Evolutionary conservation across 2,888 invertebrate genomes (phyloP), one percentile per base, ranked within the genome.

Genomic region (Drosophila algonquin): DNA sequence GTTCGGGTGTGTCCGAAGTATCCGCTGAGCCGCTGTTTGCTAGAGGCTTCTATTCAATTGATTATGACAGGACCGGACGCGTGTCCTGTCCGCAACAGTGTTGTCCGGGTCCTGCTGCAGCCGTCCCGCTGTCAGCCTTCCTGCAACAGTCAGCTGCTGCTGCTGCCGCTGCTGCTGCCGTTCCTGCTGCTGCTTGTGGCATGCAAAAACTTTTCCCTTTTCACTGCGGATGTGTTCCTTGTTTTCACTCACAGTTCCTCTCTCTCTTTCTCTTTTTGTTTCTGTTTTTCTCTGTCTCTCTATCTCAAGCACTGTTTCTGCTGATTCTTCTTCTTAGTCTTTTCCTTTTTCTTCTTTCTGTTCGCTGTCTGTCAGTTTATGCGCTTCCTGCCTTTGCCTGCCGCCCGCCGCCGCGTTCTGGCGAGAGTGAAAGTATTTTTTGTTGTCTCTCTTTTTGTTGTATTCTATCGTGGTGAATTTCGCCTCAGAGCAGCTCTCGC

Each of bases 381-480:
- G 81, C 87, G 81, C 79, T 83, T 85, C 79, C 89, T 88, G 89
- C 77, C 75, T 78, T 67, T 80, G 76, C 57, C 63, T 63, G 76
- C 86, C 80, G 73, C 57, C 63, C 58, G 76, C 86, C 80, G 88
- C 83, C 88, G 80, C 88, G 88, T 87, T 82, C 80, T 85, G 82
- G 75, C 83, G 88, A 83, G 83, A 83, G 83, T 83, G 83, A 83
- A 83, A 83, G 83, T 83, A 64, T 73, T 79, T 63, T 61, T 50
- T 32, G 47, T 46, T 21, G 21, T 59, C 54, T 50, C 12, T 32
- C 57, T 35, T 62, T 61, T 72, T 57, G 73, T 57, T 72, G 55
- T 62, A 71, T 56, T 61, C 61, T 61, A 61, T 67, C 72, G 79
- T 85, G 80, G 77, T 83, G 80, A 85, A 56, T 76, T 83, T 45